Percentiles rank a stretch among this genome's conserved stretches.
Conservation (phyloP, 2,797 vertebrate species). For the Sternotherus odoratus region DNA sequence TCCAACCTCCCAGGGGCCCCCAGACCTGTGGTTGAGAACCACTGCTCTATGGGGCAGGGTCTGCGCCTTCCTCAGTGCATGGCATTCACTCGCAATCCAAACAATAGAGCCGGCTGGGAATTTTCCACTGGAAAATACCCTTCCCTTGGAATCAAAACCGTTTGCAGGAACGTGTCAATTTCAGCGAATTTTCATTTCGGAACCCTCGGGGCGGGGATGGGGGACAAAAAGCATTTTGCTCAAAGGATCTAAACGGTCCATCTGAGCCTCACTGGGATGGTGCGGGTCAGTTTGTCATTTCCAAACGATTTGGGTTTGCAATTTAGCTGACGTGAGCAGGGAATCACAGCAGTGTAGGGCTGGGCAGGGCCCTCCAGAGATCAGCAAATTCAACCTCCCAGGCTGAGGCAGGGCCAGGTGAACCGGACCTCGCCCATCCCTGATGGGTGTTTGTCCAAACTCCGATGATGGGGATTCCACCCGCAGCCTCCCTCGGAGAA, state of each 20-base stretch:
- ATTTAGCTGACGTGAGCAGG: not conserved
- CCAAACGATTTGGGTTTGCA: not conserved
- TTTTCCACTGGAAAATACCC: not conserved
- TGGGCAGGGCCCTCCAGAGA: not conserved
- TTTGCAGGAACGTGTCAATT: not conserved
- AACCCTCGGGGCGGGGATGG: fast-evolving
- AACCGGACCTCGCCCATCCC: not conserved
- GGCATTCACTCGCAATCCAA: not conserved
- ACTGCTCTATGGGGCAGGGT: not conserved
- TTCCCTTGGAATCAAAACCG: not conserved
- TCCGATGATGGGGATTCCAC: not conserved
- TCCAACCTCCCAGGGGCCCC: too few species aligned
- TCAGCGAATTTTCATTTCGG: not conserved
- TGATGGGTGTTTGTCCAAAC: not conserved
- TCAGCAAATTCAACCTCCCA: not conserved
- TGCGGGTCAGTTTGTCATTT: not conserved
- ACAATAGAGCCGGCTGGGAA: not conserved
- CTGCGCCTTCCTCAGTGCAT: not conserved
- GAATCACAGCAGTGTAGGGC: not conserved
- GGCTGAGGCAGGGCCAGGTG: not conserved
- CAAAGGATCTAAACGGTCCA: not conserved
- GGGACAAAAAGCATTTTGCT: not conserved
- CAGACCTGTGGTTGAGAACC: too few species aligned
- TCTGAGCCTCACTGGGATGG: too few species aligned
- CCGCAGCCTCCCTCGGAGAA: too few species aligned